Base-by-base conservation (phyloP, 2,888 invertebrate genomes). In the Leptogaster cylindrica region DNA sequence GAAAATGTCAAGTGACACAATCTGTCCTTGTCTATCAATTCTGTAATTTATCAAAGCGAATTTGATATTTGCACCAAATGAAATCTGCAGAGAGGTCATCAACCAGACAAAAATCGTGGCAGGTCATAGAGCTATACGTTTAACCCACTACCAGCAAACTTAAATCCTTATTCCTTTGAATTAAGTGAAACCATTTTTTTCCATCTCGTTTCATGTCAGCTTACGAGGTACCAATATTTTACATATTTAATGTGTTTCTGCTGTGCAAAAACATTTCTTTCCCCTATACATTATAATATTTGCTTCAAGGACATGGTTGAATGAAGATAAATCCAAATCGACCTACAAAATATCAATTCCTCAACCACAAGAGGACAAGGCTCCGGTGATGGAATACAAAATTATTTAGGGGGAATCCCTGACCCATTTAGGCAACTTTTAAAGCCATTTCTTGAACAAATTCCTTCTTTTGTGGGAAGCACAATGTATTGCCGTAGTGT, bases 371-470 rank as follows among this genome's bases (percentile, higher is more conserved):
- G 36, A 31, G 25, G 10, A 41, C n/a, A 46, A 55, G 16, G 55
- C 20, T n/a, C 36, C 33, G 36, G 31, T 36, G 33, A 36, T 55
- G 23, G 31, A 55, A 55, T 55, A 55, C 36, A 20, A 36, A 55
- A 33, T 55, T 36, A 20, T 55, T 55, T 36, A 23, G 55, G 20
- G 36, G 55, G 55, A 36, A 55, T 36, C 55, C 33, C 36, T 20
- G 16, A 55, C 23, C 55, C 18, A 33, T 55, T 55, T 55, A 18
- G 18, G 55, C 20, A 33, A 55, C 55, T 55, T 55, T 55, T 55
- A 36, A 55, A 55, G 55, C 55, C 36, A 55, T 55, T 55, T 55
- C 33, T 55, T 55, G 55, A 55, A 33, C 55, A 55, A 55, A 55
- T 55, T 36, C 16, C 36, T 33, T 18, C 55, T 23, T 55, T 55